These are phyloP conservation scores for Ceramica pisi DNA, from an alignment of 2,888 invertebrate species.

Conservation along the genomic window DNA sequence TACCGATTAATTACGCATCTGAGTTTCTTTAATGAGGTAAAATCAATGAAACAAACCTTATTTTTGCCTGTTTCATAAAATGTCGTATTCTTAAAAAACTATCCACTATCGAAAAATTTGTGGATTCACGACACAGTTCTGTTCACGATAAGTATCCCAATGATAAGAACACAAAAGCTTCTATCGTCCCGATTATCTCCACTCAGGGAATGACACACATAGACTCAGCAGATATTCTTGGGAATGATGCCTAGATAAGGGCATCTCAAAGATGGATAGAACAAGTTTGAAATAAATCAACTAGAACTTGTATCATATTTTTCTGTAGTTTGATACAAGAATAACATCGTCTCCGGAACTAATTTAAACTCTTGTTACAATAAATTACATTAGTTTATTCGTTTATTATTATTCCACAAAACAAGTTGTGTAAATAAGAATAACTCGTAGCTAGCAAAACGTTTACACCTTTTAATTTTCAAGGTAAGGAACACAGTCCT, in stretches of 20 bases:
- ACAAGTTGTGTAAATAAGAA: slow-evolving; percentile 55
- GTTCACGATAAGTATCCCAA: slow-evolving; percentile 27
- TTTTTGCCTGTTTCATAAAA: background rate
- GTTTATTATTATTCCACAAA: slow-evolving; percentile 19
- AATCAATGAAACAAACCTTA: no score
- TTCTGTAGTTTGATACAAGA: background rate
- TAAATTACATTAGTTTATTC: background rate
- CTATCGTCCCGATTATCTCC: slow-evolving; percentile 51
- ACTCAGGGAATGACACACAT: slow-evolving; percentile 20
- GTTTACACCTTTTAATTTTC: slow-evolving; percentile 63
- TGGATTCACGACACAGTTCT: slow-evolving; percentile 24
- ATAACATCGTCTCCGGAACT: background rate
- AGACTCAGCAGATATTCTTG: slow-evolving; percentile 30
- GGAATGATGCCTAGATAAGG: slow-evolving; percentile 26
- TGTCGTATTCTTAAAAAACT: background rate
- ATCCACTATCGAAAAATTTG: background rate
- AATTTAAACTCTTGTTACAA: background rate
- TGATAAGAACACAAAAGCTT: slow-evolving; percentile 54
- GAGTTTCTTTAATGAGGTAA: no score
- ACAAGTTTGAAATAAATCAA: background rate
- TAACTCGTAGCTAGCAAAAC: slow-evolving; percentile 29
- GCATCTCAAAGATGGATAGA: background rate
- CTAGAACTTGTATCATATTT: background rate
- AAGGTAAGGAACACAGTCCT: slow-evolving; percentile 63
- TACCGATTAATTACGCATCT: no score